Evolutionary conservation across 2,797 vertebrate genomes (phyloP), one percentile per base, ranked within the genome.

Genomic region (Myotis pilosus): DNA sequence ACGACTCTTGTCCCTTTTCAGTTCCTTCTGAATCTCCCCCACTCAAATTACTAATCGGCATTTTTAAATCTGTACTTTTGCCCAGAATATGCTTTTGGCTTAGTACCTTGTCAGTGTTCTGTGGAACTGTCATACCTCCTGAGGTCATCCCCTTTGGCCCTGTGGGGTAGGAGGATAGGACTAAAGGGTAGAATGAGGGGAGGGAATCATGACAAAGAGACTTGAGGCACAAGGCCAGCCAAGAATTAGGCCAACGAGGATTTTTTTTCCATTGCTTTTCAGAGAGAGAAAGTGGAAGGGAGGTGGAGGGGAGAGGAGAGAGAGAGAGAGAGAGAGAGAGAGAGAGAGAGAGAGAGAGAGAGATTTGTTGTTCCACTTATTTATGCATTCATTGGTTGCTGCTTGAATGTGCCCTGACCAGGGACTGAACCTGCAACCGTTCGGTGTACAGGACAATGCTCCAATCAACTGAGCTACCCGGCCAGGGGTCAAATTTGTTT

Each of bases 11-110:
- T 64, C 30, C 60, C 20, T 86, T 71, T 76, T 60, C 79, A 87
- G 33, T 71, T 1, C 20, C 49, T 28, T 53, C 28, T 64, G 68
- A 78, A 20, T 22, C 5, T 9, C 55, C 41, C 28, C 49, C 82
- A 69, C 30, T 51, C 53, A 69, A 8, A 87, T 86, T 36, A 94
- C 92, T 86, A 78, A 93, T 20, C 38, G 36, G 8, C 68, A 71
- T 83, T 66, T 96, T 89, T 33, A 76, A 94, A 88, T 44, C 62
- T 82, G 51, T 49, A 71, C 44, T n/a, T 94, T 82, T n/a, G 68
- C 9, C 41, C 17, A 69, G 41, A 94, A 93, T 16, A 47, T 82
- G 90, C 53, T 57, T 88, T 83, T 69, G 72, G n/a, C n/a, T 38
- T 38, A 55, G 20, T 36, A 22, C 25, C 8, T 75, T 69, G 30